Conservation (phyloP, 2,888 invertebrate species). For the Drosophila sordidula region DNA sequence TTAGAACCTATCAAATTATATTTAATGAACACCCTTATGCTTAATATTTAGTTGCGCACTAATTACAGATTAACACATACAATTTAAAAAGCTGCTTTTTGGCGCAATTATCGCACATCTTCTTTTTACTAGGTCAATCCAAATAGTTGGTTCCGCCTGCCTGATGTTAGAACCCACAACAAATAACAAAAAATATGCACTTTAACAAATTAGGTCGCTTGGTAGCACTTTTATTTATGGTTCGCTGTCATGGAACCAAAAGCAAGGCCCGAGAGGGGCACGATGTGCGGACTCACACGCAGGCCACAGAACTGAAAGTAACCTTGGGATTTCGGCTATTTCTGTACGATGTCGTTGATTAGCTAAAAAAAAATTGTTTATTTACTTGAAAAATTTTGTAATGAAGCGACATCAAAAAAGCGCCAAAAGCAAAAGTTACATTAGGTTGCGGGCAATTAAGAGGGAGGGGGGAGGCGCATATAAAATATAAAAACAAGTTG, state of each 20-base stretch:
- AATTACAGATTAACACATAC: not conserved
- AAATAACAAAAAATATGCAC: constrained; percentile 14
- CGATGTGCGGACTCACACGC: constrained; percentile 29
- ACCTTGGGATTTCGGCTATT: constrained; percentile 57
- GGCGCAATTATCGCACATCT: constrained; percentile 1
- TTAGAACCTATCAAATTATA: too few relatives aligned
- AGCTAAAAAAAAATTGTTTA: constrained; percentile 53
- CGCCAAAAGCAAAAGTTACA: not conserved
- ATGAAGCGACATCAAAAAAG: constrained; percentile 2
- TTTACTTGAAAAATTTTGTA: constrained; percentile 8
- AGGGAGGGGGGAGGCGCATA: not conserved
- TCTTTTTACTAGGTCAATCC: not conserved
- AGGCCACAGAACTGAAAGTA: constrained; percentile 36
- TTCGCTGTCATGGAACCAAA: constrained; percentile 27
- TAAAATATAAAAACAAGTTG: constrained; percentile 8
- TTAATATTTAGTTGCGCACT: too few relatives aligned
- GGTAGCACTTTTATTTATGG: constrained; percentile 44
- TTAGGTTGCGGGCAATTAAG: constrained; percentile 1
- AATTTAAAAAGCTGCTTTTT: constrained; percentile 2
- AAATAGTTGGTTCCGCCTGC: constrained; percentile 24
- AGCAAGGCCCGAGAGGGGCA: not conserved
- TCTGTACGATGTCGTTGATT: constrained; percentile 41
- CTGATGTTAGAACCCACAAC: constrained; percentile 7
- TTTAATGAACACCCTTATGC: too few relatives aligned
- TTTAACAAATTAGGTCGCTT: constrained; percentile 48